Evolutionary conservation across 1,140 invertebrate genomes (phyloP).

Genomic region (Apis laboriosa): DNA sequence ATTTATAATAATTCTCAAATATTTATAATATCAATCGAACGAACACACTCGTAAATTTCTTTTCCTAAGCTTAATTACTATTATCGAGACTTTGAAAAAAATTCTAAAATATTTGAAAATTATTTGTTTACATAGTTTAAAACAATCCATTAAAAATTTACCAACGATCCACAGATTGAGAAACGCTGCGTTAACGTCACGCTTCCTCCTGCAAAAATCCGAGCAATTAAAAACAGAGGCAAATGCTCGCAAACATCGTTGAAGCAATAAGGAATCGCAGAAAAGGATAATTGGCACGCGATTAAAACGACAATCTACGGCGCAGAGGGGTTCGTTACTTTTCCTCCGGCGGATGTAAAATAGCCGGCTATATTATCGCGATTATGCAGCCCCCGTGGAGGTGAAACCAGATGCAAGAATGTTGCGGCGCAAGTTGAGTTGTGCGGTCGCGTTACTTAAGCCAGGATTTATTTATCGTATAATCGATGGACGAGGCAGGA

Average conservation of each 20-base stretch:
- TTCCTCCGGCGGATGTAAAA: neutral
- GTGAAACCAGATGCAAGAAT: conserved; percentile 13
- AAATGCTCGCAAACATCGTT: neutral
- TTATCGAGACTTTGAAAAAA: too few relatives aligned
- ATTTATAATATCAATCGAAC: too few relatives aligned
- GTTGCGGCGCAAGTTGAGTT: neutral
- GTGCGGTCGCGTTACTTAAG: neutral
- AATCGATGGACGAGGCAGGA: neutral
- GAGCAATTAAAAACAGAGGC: conserved; percentile 19
- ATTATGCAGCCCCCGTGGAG: conserved; percentile 3
- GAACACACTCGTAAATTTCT: too few relatives aligned
- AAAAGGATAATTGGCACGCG: conserved; percentile 15
- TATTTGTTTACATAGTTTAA: too few relatives aligned
- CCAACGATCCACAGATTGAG: too few relatives aligned
- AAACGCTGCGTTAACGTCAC: neutral
- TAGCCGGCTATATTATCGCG: conserved; percentile 10
- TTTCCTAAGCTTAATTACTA: too few relatives aligned
- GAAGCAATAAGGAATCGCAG: neutral
- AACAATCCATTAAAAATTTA: too few relatives aligned
- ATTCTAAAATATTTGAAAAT: too few relatives aligned
- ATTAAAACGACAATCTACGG: too few relatives aligned
- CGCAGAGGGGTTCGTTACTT: neutral
- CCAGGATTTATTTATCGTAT: conserved; percentile 9
- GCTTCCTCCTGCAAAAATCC: neutral
- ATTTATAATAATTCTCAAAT: too few relatives aligned